Evolutionary conservation across 1,140 invertebrate genomes (phyloP).

Genomic region (Venturia canescens): DNA sequence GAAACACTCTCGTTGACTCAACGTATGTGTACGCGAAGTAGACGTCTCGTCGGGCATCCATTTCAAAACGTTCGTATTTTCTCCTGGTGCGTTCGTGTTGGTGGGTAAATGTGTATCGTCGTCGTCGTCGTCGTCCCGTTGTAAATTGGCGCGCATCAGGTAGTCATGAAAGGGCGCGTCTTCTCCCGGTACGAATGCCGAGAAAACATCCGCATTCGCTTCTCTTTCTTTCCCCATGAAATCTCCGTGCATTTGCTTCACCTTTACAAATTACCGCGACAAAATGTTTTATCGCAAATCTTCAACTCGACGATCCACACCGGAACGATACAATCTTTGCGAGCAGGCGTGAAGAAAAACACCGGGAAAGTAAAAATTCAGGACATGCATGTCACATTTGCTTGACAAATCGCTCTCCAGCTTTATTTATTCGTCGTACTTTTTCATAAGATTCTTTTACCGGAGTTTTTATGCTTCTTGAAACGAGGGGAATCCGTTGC

Average conservation of each 20-base stretch:
- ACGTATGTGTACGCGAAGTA: constrained; percentile 41
- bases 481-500: too few relatives aligned
- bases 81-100: neutral
- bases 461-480: too few relatives aligned
- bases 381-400: neutral
- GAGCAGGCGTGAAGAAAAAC: neutral
- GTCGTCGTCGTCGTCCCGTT: constrained; percentile 32
- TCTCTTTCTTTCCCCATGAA: constrained; percentile 6
- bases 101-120: neutral
- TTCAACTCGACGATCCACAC: neutral
- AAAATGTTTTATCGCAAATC: constrained; percentile 13
- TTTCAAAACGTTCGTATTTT: constrained; percentile 47
- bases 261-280: neutral
- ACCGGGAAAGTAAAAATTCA: neutral
- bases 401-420: too few relatives aligned
- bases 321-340: neutral
- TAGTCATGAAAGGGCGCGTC: constrained; percentile 60
- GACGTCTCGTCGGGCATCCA: constrained; percentile 54
- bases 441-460: too few relatives aligned
- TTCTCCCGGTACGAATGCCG: neutral
- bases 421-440: too few relatives aligned
- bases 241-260: neutral
- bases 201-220: neutral
- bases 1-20: neutral
- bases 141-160: constrained; percentile 62